Conservation (phyloP, 2,797 vertebrate genomes). For the Nannoperca obscura region DNA sequence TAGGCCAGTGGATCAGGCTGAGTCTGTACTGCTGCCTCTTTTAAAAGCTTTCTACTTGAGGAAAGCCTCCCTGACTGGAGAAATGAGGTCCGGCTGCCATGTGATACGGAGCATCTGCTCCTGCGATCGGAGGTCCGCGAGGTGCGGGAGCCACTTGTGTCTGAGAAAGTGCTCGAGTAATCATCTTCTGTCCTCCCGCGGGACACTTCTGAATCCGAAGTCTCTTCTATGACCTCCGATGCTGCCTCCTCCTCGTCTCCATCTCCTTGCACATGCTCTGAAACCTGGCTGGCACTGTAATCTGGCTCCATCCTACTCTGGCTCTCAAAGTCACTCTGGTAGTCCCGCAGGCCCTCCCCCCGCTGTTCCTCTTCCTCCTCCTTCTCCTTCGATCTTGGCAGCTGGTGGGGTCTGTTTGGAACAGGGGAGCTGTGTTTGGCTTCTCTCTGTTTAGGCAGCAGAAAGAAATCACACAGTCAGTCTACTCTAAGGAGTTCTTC, state of each 20-base stretch:
- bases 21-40: constrained; percentile 87
- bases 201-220: constrained; percentile 51
- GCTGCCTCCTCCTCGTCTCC: constrained; percentile 39
- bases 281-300: constrained; percentile 75
- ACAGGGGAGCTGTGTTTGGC: not conserved
- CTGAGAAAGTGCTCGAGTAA: constrained; percentile 41
- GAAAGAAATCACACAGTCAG: constrained; percentile 25
- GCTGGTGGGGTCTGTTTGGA: constrained; percentile 1
- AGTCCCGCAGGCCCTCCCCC: constrained; percentile 35
- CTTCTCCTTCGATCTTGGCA: not conserved
- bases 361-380: constrained; percentile 6
- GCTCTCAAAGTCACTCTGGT: constrained; percentile 79
- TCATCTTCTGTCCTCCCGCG: constrained; percentile 22
- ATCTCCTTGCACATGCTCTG: constrained; percentile 78
- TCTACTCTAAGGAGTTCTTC: not conserved
- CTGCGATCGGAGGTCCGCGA: constrained; percentile 22
- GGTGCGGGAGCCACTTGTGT: constrained; percentile 12
- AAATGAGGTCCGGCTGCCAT: not conserved
- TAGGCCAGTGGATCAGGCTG: constrained; percentile 57
- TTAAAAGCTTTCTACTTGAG: constrained; percentile 56
- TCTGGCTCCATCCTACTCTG: constrained; percentile 50
- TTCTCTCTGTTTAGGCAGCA: constrained; percentile 31
- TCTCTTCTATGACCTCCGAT: constrained; percentile 33
- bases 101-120: constrained; percentile 38
- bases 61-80: not conserved